These are phyloP conservation scores for Dioctria rufipes DNA, from an alignment of 2,888 invertebrate species.

Conservation along the genomic window DNA sequence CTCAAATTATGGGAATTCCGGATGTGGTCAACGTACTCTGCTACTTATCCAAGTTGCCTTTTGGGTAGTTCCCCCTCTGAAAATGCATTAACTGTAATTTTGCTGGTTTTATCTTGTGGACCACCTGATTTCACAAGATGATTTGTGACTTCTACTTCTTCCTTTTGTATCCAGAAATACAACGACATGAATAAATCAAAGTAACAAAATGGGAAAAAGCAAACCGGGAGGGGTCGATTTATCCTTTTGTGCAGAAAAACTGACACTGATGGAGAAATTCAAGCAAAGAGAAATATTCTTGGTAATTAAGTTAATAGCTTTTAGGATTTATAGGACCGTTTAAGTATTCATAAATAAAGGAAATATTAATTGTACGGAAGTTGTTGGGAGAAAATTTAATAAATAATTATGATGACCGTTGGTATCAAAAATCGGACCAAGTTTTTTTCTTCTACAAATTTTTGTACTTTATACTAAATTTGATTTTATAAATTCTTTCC, in stretches of 20 bases:
- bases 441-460: too few species aligned
- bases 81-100: constrained; percentile 44
- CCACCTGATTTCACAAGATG: constrained; percentile 31
- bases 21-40: constrained; percentile 26
- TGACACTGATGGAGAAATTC: background rate
- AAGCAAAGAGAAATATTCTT: background rate
- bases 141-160: constrained; percentile 11
- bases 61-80: background rate
- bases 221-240: background rate
- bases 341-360: too few species aligned
- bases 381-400: too few species aligned
- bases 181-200: constrained; percentile 22
- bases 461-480: too few species aligned
- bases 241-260: background rate
- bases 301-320: background rate
- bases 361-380: too few species aligned
- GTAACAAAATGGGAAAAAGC: background rate
- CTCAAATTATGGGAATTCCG: constrained; percentile 27
- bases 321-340: background rate
- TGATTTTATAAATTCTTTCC: too few species aligned
- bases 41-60: background rate
- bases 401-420: too few species aligned
- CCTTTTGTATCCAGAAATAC: constrained; percentile 10
- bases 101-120: constrained; percentile 20
- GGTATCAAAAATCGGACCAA: too few species aligned